Base-by-base conservation (phyloP, 2,888 invertebrate species). In the Gari tellinella region DNA sequence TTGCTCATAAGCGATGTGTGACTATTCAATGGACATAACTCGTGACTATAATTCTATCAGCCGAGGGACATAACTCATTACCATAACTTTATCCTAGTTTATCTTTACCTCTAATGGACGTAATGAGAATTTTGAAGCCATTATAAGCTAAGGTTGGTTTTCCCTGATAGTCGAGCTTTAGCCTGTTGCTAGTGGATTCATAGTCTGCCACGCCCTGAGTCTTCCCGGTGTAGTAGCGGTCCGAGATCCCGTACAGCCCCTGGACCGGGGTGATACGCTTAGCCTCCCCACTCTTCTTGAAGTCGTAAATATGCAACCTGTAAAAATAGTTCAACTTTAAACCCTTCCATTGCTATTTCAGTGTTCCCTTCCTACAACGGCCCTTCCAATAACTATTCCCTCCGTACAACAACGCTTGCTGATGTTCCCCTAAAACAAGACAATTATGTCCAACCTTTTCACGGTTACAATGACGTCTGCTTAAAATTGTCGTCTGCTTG, bases 271-370 rank as follows among this genome's bases (percentile, higher is more conserved):
- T 82, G 15, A 86, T 56, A 12, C 72, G 65, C 0, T 61, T 69
- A 10, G 67, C 57, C 31, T 38, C 58, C 0, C 82, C 81, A 10
- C 65, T 61, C 5, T 43, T 25, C 14, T 61, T 68, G 51, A 78
- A 70, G 60, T 86, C 86, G 55, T 82, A 88, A 5, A 88, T 78
- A 37, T 87, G 86, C 7, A 88, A 48, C 52, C 88, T 88, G 72
- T 31, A 31, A n/a, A n/a, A n/a, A n/a, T n/a, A n/a, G n/a, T n/a
- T n/a, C n/a, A n/a, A n/a, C n/a, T n/a, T n/a, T n/a, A n/a, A n/a
- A n/a, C n/a, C n/a, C n/a, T n/a, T n/a, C n/a, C n/a, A n/a, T n/a
- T n/a, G n/a, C n/a, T n/a, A n/a, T n/a, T n/a, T n/a, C n/a, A n/a
- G n/a, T n/a, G n/a, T n/a, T n/a, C n/a, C n/a, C n/a, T n/a, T n/a